Evolutionary conservation across 1,140 invertebrate genomes (phyloP), one percentile per base, ranked within the genome.

Genomic region (Drosophila simulans): DNA sequence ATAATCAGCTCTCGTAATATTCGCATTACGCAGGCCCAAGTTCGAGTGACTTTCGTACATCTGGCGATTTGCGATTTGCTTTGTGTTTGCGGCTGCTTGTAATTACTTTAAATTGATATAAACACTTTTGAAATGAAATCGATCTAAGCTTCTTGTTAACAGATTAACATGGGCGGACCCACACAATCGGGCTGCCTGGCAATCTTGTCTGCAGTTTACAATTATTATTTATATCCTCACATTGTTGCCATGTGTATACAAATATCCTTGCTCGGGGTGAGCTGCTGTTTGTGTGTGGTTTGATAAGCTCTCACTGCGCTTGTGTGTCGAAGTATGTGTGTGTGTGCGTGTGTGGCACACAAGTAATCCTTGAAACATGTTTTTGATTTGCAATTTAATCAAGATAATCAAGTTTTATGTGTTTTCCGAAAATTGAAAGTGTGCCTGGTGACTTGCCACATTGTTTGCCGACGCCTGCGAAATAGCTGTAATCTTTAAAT

Each of bases 371-470:
- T 89, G 84, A 89, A 89, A 90, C 84, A 89, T 89, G 84, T 80
- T 89, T 89, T 89, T 89, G 84, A 89, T 89, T 89, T 89, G 84
- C 84, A 89, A 89, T 89, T 89, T 89, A 89, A 89, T 89, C 85
- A 89, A 89, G 84, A 89, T 89, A 89, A 89, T 89, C 84, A 89
- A 89, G 84, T 89, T 89, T 89, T 90, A 89, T 89, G 84, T 89
- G 84, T 90, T 80, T 71, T 90, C 82, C 79, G 84, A 89, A 89
- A 89, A 89, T 89, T 89, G 84, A 89, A 89, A 89, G 84, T 89
- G 77, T 80, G 76, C 83, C 76, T 80, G 60, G 65, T 79, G 78
- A 81, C 79, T 63, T 79, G 79, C 86, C 64, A 80, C 84, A 89
- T 84, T 89, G 84, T 88, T 83, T 89, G 80, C 63, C 53, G 52